phyloP scores from a whole-genome alignment of 2,888 invertebrate genomes.

The Chrysolina haemoptera region DNA sequence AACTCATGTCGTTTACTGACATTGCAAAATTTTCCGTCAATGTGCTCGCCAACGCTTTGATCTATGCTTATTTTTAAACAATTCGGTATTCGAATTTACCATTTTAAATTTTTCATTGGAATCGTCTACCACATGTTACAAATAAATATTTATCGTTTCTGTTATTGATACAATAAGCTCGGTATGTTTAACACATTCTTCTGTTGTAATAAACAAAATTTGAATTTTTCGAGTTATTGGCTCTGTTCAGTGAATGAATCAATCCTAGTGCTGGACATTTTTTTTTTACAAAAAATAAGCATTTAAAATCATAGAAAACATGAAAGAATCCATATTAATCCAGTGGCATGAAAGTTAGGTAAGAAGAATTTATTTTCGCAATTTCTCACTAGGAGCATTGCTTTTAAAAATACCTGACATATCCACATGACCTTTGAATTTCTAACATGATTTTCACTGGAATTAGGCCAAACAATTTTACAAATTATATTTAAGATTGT shows the following conservation, averaged over 20 bases:
- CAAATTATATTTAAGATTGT: no score
- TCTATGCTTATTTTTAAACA: background rate
- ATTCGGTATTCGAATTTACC: background rate
- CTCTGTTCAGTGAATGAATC: slow-evolving; percentile 10
- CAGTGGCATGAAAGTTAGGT: no score
- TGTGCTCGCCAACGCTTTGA: background rate
- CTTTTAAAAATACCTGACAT: no score
- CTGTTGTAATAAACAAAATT: background rate
- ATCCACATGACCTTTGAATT: no score
- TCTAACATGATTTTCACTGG: no score
- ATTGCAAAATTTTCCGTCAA: background rate
- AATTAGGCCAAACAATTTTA: no score
- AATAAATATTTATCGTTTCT: slow-evolving; percentile 16
- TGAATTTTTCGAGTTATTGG: background rate
- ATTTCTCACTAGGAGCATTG: no score
- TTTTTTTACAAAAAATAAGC: no score
- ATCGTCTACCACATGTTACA: background rate
- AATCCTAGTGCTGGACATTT: background rate
- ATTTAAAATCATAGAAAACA: no score
- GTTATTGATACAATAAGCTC: background rate
- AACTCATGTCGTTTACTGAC: background rate
- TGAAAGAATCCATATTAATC: no score
- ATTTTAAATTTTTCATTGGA: background rate
- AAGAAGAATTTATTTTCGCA: no score
- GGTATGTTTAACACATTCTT: slow-evolving; percentile 8